A percentile compares a stretch with the other conserved stretches of the same genome.
Evolutionary conservation across 1,140 invertebrate species (phyloP).

Genomic region (Ceratina calcarata): DNA sequence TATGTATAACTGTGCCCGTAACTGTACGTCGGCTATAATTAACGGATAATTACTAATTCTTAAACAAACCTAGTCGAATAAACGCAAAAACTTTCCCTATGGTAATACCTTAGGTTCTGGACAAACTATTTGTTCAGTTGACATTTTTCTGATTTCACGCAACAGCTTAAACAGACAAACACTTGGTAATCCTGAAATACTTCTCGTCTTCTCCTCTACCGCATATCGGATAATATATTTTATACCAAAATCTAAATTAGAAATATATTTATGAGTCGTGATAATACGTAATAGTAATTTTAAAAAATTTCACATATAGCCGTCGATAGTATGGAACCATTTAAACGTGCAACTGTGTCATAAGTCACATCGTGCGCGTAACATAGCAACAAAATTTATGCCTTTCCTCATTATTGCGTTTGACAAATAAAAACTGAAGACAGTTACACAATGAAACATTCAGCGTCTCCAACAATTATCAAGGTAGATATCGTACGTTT

Average conservation of each 20-base stretch:
- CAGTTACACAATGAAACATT: constrained; percentile 18
- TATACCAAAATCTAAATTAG: too few relatives aligned
- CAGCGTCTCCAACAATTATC: neutral
- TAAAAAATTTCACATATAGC: neutral
- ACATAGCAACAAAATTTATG: constrained; percentile 16
- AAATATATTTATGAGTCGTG: too few relatives aligned
- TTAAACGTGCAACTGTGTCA: neutral
- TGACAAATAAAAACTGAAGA: neutral
- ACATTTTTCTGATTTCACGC: constrained; percentile 69
- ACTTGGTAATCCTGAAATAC: constrained; percentile 28
- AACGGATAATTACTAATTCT: constrained; percentile 49
- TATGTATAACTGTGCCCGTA: neutral
- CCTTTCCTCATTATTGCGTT: neutral
- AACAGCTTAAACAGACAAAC: constrained; percentile 71
- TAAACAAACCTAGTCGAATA: constrained; percentile 58
- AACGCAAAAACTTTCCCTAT: constrained; percentile 39
- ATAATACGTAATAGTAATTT: too few relatives aligned
- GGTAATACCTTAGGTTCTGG: constrained; percentile 19
- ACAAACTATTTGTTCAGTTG: constrained; percentile 70
- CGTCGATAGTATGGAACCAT: neutral
- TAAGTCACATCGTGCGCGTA: neutral
- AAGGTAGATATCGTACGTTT: neutral
- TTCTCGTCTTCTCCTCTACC: constrained; percentile 5
- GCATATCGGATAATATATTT: neutral
- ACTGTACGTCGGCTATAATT: constrained; percentile 35